Percentiles rank a stretch among this genome's conserved stretches.
These are phyloP conservation scores for Pipistrellus nathusii DNA, from an alignment of 2,797 vertebrate species.

Conservation along the genomic window DNA sequence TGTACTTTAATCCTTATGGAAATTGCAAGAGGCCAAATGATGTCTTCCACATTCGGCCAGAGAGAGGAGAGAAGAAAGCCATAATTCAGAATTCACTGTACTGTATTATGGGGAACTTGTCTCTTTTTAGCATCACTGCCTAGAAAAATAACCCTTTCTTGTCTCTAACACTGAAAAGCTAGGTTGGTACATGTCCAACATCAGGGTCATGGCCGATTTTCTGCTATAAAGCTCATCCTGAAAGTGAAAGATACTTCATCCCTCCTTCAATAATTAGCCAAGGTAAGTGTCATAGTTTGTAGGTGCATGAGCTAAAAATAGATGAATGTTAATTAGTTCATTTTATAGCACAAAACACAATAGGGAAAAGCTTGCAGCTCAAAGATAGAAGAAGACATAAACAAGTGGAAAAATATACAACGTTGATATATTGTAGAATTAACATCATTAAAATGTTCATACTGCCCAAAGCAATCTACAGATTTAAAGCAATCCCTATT, in stretches of 20 bases:
- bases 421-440: too few species aligned
- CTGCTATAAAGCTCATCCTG: neutral
- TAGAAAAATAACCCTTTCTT: conserved; percentile 36
- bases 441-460: too few species aligned
- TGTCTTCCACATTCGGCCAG: conserved; percentile 62
- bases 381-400: neutral
- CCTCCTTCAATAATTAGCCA: conserved; percentile 24
- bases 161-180: neutral
- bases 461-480: too few species aligned
- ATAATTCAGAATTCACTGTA: conserved; percentile 60
- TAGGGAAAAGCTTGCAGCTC: neutral
- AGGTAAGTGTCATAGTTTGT: neutral
- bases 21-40: conserved; percentile 69
- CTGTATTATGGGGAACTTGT: conserved; percentile 56
- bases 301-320: neutral
- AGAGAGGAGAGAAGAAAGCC: conserved; percentile 59
- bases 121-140: conserved; percentile 52
- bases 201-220: conserved; percentile 2
- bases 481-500: too few species aligned
- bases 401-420: neutral
- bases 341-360: neutral
- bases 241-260: neutral
- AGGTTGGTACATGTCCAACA: neutral
- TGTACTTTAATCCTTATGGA: conserved; percentile 74
- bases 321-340: conserved; percentile 17